These are phyloP conservation scores for Phanerotoma sp. DNA, from an alignment of 2,888 invertebrate species.

Conservation along the genomic window DNA sequence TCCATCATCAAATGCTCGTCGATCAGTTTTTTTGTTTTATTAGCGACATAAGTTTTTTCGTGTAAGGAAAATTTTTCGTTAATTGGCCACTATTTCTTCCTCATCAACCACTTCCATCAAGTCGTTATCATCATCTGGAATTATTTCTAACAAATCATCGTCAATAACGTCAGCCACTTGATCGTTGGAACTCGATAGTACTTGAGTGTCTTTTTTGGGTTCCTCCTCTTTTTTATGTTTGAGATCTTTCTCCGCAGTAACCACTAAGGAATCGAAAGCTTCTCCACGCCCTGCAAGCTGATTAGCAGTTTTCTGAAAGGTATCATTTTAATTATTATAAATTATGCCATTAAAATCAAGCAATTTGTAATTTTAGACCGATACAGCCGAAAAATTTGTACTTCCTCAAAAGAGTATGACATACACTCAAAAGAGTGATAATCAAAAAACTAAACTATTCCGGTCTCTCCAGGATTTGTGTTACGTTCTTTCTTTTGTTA, in stretches of 20 bases:
- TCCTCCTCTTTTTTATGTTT: slow-evolving; percentile 57
- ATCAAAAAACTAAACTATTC: no score
- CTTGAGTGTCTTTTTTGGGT: slow-evolving; percentile 37
- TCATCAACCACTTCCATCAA: no score
- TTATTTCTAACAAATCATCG: slow-evolving; percentile 31
- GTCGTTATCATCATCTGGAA: neutral
- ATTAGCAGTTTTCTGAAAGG: no score
- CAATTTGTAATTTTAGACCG: no score
- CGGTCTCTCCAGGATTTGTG: no score
- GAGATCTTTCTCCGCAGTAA: slow-evolving; percentile 62
- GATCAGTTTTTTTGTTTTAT: slow-evolving; percentile 46
- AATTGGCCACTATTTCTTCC: slow-evolving; percentile 41
- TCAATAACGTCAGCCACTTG: slow-evolving; percentile 37
- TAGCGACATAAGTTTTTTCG: slow-evolving; percentile 22
- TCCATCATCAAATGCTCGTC: slow-evolving; percentile 35
- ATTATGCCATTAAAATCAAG: no score
- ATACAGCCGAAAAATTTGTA: no score
- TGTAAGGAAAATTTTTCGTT: slow-evolving; percentile 46
- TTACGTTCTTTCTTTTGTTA: no score
- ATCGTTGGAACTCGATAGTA: slow-evolving; percentile 52
- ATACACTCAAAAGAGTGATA: no score
- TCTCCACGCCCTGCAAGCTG: slow-evolving; percentile 59
- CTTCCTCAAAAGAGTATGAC: no score
- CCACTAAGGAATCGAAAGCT: slow-evolving; percentile 67
- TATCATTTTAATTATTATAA: no score